phyloP scores from a whole-genome alignment of 2,888 invertebrate species.

The Hecatera dysodea region DNA sequence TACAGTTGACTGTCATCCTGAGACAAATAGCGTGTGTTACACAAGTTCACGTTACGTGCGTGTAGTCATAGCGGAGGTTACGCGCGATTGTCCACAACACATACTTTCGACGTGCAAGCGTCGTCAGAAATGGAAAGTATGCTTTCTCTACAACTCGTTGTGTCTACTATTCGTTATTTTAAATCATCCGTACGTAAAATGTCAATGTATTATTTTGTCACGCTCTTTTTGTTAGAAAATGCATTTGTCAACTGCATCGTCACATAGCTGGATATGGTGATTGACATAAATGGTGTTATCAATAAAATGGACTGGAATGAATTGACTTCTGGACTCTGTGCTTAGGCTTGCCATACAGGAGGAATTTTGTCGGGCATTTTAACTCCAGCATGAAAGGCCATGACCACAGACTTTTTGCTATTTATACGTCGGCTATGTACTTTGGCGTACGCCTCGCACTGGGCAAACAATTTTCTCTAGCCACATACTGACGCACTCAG shows the following conservation, averaged over 20 bases:
- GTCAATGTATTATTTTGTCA: constrained; percentile 42
- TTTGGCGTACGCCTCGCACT: too few relatives aligned
- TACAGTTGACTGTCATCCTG: constrained; percentile 10
- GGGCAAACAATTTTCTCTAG: too few relatives aligned
- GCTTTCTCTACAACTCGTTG: constrained; percentile 58
- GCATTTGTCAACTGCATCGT: constrained; percentile 3
- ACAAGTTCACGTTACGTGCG: constrained; percentile 52
- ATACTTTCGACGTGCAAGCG: constrained; percentile 50
- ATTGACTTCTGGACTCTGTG: too few relatives aligned
- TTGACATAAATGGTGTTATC: neutral
- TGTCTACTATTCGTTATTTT: constrained; percentile 24
- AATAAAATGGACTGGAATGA: neutral
- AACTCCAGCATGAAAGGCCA: too few relatives aligned
- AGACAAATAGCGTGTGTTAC: constrained; percentile 36
- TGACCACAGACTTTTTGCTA: too few relatives aligned
- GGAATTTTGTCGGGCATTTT: too few relatives aligned
- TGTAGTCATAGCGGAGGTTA: constrained; percentile 51
- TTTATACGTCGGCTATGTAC: too few relatives aligned
- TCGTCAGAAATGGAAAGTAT: constrained; percentile 64
- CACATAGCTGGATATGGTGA: constrained; percentile 3
- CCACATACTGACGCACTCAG: too few relatives aligned
- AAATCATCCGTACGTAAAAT: constrained; percentile 32
- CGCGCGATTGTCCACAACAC: constrained; percentile 33
- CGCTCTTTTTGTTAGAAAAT: constrained; percentile 29
- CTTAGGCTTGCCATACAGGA: too few relatives aligned